Conservation (phyloP, 2,888 invertebrate genomes). For the Drosophila prostipennis region DNA sequence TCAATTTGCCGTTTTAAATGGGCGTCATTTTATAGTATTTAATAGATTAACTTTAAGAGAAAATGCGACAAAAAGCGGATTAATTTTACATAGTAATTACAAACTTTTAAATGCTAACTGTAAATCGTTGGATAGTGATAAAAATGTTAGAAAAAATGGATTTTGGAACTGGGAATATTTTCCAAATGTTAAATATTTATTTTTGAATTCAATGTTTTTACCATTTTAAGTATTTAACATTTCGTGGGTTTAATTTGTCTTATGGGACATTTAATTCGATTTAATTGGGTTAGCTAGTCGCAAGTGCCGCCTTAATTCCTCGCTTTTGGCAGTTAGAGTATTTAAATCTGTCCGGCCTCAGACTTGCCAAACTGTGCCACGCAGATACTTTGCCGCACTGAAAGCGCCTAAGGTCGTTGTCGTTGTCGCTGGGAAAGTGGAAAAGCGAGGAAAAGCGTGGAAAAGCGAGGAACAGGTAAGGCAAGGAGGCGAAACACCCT, state of each 20-base stretch:
- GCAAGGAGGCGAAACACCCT: conserved; percentile 23
- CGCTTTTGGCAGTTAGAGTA: conserved; percentile 21
- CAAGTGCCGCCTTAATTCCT: not conserved
- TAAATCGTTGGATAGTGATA: too few species aligned
- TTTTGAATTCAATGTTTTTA: too few species aligned
- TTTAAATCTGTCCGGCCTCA: conserved; percentile 43
- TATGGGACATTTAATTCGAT: not conserved
- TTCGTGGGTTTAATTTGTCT: too few species aligned
- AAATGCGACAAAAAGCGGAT: too few species aligned
- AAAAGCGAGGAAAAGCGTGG: conserved; percentile 20
- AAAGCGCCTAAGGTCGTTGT: conserved; percentile 72
- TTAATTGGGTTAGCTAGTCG: not conserved
- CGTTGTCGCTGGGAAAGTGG: conserved; percentile 37
- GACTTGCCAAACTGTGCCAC: conserved; percentile 49
- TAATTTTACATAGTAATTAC: too few species aligned
- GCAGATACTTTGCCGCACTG: conserved; percentile 15
- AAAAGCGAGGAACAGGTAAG: not conserved
- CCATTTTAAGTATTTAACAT: too few species aligned
- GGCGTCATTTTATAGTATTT: too few species aligned
- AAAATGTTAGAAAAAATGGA: too few species aligned
- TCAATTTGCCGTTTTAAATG: too few species aligned
- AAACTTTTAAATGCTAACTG: too few species aligned
- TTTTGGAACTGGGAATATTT: too few species aligned
- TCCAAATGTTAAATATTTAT: not conserved
- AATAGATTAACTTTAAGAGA: too few species aligned